A percentile compares a stretch with the other conserved stretches of the same genome.
phyloP scores from a whole-genome alignment of 53 echinoderm and acorn worm species.

The Antedon mediterranea region DNA sequence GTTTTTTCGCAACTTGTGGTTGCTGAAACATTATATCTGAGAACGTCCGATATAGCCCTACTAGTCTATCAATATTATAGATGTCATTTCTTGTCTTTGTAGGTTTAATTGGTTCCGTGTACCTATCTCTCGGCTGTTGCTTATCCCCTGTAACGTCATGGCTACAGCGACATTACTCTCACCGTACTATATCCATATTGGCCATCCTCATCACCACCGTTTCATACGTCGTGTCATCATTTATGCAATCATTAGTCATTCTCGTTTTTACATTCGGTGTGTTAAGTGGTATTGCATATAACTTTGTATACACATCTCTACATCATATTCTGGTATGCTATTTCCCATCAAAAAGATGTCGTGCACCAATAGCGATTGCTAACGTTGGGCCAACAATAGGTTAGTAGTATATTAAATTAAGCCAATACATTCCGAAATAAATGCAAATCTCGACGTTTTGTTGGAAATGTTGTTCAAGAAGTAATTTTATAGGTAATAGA shows the following conservation, averaged over 20 bases:
- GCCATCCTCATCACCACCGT: background rate
- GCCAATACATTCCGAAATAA: no score
- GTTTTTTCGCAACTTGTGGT: no score
- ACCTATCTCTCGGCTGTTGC: background rate
- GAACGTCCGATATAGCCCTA: no score
- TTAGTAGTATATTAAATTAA: background rate
- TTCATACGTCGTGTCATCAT: background rate
- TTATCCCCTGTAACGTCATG: background rate
- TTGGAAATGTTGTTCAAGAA: no score
- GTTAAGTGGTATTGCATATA: background rate
- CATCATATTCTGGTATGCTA: background rate
- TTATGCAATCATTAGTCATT: background rate
- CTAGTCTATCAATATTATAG: no score
- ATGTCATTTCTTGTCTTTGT: no score
- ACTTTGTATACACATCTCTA: background rate
- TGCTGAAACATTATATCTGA: no score
- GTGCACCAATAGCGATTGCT: background rate
- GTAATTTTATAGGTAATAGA: no score
- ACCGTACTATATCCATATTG: background rate
- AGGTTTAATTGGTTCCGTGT: background rate
- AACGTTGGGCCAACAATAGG: background rate
- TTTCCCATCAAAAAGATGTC: background rate
- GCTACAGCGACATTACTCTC: background rate
- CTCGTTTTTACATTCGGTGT: background rate
- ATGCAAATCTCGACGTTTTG: no score